Conservation (phyloP, 2,113 vertebrate species). For the Pagrus major region DNA sequence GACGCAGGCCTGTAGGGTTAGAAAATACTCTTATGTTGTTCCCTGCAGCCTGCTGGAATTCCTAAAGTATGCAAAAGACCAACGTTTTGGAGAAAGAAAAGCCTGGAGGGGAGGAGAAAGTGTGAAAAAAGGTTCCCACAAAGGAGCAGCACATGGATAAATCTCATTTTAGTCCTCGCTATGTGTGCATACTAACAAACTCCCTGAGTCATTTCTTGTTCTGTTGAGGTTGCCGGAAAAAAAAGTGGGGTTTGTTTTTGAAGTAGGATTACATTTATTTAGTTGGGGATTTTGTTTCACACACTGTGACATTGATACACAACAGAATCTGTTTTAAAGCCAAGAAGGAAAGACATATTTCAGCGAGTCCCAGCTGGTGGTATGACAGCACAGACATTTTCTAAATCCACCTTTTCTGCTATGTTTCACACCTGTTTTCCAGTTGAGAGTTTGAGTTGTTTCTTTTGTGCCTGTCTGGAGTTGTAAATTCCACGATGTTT, state of each 20-base stretch:
- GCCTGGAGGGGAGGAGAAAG: background rate
- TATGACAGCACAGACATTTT: conserved; percentile 28
- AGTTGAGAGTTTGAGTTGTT: conserved; percentile 48
- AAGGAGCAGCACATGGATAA: conserved; percentile 36
- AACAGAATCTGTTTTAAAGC: conserved; percentile 38
- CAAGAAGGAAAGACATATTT: conserved; percentile 27
- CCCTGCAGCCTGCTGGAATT: conserved; percentile 63
- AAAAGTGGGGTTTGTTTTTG: conserved; percentile 5
- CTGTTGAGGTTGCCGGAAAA: conserved; percentile 23
- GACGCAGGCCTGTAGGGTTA: conserved; percentile 49
- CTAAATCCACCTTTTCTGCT: conserved; percentile 35
- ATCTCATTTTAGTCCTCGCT: conserved; percentile 33
- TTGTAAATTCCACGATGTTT: conserved; percentile 75
- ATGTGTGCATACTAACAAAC: conserved; percentile 25
- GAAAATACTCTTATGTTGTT: conserved; percentile 49
- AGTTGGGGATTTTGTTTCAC: conserved; percentile 19
- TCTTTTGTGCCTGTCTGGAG: conserved; percentile 74
- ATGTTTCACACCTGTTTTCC: conserved; percentile 29
- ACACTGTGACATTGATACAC: background rate
- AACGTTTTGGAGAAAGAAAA: conserved; percentile 39
- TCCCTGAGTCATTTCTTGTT: conserved; percentile 30
- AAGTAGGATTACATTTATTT: conserved; percentile 25
- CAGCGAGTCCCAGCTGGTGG: background rate
- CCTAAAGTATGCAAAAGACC: conserved; percentile 47
- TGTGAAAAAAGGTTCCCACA: conserved; percentile 13